Conservation (phyloP, 2,113 vertebrate genomes). For the Mobula birostris region DNA sequence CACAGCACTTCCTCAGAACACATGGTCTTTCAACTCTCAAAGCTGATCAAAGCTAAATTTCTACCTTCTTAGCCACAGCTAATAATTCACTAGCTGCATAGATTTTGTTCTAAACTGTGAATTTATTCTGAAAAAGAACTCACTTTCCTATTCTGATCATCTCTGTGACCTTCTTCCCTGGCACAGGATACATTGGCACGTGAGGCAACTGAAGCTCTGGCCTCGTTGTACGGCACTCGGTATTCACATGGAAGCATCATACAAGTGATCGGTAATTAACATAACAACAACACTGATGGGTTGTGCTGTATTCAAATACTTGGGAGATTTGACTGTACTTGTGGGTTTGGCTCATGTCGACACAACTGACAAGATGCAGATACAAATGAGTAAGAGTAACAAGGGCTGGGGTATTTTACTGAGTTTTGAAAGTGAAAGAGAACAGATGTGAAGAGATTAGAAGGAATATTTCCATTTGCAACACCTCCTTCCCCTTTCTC, state of each 20-base stretch:
- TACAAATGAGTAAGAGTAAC: neutral
- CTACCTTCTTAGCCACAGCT: neutral
- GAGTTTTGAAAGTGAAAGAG: neutral
- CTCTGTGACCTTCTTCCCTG: neutral
- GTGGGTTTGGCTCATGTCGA: neutral
- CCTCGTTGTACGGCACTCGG: constrained; percentile 70
- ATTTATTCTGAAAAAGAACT: neutral
- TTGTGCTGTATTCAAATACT: neutral
- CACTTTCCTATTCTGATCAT: neutral
- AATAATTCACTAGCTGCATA: neutral
- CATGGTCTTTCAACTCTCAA: neutral
- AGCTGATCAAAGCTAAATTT: neutral
- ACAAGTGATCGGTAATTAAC: constrained; percentile 77
- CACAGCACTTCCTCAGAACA: neutral
- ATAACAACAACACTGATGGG: neutral
- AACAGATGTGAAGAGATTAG: neutral
- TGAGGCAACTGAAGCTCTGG: constrained; percentile 60
- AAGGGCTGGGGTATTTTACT: neutral
- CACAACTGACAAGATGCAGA: neutral
- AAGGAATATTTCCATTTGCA: neutral
- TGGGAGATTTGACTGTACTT: neutral
- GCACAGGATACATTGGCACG: constrained; percentile 64
- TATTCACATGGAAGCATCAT: constrained; percentile 81
- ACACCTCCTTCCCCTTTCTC: too few relatives aligned
- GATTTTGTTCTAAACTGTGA: neutral